Conservation (phyloP, 2,888 invertebrate species). For the Noctua pronuba region DNA sequence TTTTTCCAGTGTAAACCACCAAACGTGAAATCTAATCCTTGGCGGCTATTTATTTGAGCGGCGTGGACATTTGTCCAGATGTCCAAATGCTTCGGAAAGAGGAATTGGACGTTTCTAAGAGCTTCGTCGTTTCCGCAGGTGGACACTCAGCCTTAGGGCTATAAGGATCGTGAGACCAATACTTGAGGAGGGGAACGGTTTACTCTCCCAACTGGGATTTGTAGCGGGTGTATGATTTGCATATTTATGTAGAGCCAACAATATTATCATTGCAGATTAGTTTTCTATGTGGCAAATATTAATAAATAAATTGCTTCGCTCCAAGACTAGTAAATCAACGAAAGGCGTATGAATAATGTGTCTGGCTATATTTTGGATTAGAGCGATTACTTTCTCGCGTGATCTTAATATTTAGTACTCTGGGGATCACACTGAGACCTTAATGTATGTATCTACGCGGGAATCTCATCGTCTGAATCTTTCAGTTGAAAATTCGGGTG, state of each 20-base stretch:
- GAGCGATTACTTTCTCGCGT: slow-evolving; percentile 39
- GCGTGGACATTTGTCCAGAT: slow-evolving; percentile 44
- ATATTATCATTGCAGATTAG: slow-evolving; percentile 72
- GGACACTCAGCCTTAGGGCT: slow-evolving; percentile 70
- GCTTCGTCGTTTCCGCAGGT: slow-evolving; percentile 66
- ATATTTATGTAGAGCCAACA: slow-evolving; percentile 74
- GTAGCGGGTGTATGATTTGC: slow-evolving; percentile 72
- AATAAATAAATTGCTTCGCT: slow-evolving; percentile 57
- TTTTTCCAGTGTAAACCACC: slow-evolving; percentile 11
- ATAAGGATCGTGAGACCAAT: slow-evolving; percentile 73
- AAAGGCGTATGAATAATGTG: slow-evolving; percentile 33
- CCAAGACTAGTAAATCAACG: slow-evolving; percentile 29
- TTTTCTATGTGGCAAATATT: slow-evolving; percentile 63
- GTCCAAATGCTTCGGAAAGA: slow-evolving; percentile 33
- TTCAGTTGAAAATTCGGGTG: slow-evolving; percentile 14
- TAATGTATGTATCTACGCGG: slow-evolving; percentile 27
- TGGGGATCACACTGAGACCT: slow-evolving; percentile 22
- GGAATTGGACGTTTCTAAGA: slow-evolving; percentile 41
- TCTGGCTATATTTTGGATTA: slow-evolving; percentile 18
- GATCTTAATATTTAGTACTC: slow-evolving; percentile 39
- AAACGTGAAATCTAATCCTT: slow-evolving; percentile 16
- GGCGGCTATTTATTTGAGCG: slow-evolving; percentile 22
- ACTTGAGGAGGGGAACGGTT: slow-evolving; percentile 73
- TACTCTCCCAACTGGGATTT: slow-evolving; percentile 72
- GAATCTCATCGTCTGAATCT: slow-evolving; percentile 21